Evolutionary conservation across 2,797 vertebrate genomes (phyloP).

Genomic region (Platalea minor): DNA sequence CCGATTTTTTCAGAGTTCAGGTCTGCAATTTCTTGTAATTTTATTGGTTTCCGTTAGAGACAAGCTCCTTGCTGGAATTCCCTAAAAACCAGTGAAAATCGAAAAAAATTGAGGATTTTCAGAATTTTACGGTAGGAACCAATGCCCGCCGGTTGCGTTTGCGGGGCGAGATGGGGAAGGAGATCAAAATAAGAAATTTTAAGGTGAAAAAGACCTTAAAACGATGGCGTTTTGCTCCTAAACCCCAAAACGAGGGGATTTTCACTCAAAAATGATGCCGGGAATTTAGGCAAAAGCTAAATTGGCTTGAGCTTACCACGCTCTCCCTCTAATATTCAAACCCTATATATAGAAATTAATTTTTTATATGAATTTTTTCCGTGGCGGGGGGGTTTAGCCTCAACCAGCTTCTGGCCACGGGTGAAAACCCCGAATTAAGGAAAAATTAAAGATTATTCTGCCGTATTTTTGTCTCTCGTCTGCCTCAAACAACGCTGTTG

Average conservation of each 20-base stretch:
- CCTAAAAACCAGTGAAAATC: not conserved
- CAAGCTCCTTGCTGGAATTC: not conserved
- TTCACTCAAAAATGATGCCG: not conserved
- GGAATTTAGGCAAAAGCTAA: not conserved
- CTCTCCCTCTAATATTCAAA: not conserved
- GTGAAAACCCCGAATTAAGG: constrained; percentile 63
- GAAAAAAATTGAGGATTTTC: not conserved
- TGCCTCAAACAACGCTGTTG: constrained; percentile 83
- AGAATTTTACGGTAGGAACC: not conserved
- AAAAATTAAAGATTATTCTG: constrained; percentile 69
- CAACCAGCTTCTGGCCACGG: not conserved
- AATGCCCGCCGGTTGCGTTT: accelerated
- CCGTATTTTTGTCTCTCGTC: constrained; percentile 70
- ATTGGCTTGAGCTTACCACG: accelerated
- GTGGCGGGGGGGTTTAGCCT: not conserved
- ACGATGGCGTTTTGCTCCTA: not conserved
- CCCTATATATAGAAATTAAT: not conserved
- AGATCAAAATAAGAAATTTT: not conserved
- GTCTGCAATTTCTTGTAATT: not conserved
- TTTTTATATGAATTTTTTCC: not conserved
- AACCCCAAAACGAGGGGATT: accelerated
- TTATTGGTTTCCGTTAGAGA: not conserved
- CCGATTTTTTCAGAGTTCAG: not conserved
- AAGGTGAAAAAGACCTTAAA: not conserved
- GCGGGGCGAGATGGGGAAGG: not conserved